A percentile compares a stretch with the other conserved stretches of the same genome.
phyloP scores from a whole-genome alignment of 2,797 vertebrate genomes.

The Bufotes viridis region DNA sequence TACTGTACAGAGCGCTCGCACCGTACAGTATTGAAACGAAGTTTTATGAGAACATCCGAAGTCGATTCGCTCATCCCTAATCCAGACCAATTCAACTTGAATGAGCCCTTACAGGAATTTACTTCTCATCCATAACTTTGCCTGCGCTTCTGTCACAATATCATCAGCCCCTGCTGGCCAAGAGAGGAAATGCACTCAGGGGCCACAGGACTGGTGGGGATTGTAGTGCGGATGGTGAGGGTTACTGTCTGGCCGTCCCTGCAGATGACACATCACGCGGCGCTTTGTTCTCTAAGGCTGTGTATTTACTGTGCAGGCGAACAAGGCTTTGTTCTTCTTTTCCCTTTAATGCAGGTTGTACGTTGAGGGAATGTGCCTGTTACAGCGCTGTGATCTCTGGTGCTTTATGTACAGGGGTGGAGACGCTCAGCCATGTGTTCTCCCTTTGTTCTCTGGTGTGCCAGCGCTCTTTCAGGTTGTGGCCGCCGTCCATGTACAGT shows the following conservation, averaged over 20 bases:
- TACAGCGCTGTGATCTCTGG: constrained; percentile 17
- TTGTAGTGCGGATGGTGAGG: neutral
- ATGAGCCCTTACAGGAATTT: no score
- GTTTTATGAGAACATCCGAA: no score
- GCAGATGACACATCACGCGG: neutral
- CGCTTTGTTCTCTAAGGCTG: constrained; percentile 27
- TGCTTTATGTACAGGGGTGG: constrained; percentile 33
- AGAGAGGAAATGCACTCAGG: neutral
- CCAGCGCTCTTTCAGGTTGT: neutral
- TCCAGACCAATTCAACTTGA: no score
- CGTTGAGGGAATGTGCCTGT: constrained; percentile 26
- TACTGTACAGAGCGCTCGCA: no score
- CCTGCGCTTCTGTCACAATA: neutral
- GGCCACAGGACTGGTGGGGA: neutral
- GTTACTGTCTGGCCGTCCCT: no score
- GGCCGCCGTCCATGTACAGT: neutral
- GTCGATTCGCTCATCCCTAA: no score
- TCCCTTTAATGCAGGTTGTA: constrained; percentile 4
- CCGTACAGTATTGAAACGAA: no score
- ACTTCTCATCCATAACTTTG: neutral
- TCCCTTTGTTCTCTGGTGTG: constrained; percentile 25
- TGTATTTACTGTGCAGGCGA: constrained; percentile 20
- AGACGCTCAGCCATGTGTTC: constrained; percentile 19
- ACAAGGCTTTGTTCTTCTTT: constrained; percentile 27
- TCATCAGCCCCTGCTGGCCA: neutral